These are phyloP conservation scores for Callospermophilus lateralis DNA, from an alignment of 2,113 vertebrate genomes.

Conservation along the genomic window DNA sequence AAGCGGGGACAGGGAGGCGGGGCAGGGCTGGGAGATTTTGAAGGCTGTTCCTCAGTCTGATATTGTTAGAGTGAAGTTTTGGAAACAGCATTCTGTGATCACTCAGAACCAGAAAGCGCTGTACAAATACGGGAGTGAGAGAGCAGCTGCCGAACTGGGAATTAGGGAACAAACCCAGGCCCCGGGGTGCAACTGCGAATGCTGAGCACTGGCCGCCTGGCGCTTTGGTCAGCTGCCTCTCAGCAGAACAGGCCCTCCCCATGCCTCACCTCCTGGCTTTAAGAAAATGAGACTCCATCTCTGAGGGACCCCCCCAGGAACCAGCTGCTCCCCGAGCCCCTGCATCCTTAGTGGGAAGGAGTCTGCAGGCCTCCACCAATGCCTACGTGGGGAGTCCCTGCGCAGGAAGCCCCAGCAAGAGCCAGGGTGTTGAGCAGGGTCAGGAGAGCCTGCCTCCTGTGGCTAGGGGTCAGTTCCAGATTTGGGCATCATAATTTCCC, in stretches of 20 bases:
- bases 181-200: not conserved
- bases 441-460: too few species aligned
- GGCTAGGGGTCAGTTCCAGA: not conserved
- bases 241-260: rapidly evolving
- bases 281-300: not conserved
- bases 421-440: rapidly evolving
- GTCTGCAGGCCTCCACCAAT: rapidly evolving
- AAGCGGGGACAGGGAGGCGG: not conserved
- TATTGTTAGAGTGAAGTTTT: constrained; percentile 35
- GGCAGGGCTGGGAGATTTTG: not conserved
- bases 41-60: not conserved
- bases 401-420: not conserved
- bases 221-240: not conserved
- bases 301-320: rapidly evolving
- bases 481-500: not conserved
- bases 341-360: not conserved
- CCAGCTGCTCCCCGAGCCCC: too few species aligned
- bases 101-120: not conserved
- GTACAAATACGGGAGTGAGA: not conserved
- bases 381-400: not conserved
- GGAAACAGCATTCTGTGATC: not conserved
- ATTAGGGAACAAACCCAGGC: not conserved
- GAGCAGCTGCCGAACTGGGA: not conserved
- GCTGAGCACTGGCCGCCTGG: not conserved
- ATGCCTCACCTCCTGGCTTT: too few species aligned